Conservation (phyloP, 2,888 invertebrate genomes). For the Epsilonema sp. region DNA sequence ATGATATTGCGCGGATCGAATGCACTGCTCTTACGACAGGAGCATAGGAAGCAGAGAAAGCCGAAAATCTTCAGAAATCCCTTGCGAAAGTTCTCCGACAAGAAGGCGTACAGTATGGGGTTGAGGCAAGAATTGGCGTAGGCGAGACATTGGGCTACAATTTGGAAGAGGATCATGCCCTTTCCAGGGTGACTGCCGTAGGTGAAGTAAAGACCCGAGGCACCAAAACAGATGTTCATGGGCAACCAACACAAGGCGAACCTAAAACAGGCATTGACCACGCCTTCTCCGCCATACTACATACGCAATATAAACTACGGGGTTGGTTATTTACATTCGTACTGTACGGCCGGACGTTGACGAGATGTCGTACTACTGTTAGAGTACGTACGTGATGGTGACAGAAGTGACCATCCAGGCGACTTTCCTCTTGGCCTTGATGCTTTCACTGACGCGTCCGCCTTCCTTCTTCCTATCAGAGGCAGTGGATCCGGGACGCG, state of each 20-base stretch:
- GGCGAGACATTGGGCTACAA: constrained; percentile 36
- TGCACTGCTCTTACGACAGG: too few species aligned
- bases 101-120: constrained; percentile 76
- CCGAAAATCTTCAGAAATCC: constrained; percentile 44
- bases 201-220: neutral
- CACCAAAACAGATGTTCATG: constrained; percentile 46
- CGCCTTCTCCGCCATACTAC: too few species aligned
- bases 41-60: neutral
- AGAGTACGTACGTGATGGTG: too few species aligned
- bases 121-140: constrained; percentile 88
- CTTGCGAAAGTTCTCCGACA: constrained; percentile 78
- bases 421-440: constrained; percentile 63
- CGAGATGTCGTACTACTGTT: too few species aligned
- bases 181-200: too few species aligned
- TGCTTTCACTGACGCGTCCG: constrained; percentile 45
- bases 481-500: neutral
- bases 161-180: constrained; percentile 2
- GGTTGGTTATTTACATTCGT: too few species aligned
- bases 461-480: neutral
- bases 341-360: too few species aligned
- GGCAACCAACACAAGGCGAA: constrained; percentile 88
- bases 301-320: too few species aligned
- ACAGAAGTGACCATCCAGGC: constrained; percentile 60
- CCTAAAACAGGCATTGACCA: too few species aligned
- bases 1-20: too few species aligned